Base-by-base conservation (phyloP, 1,140 invertebrate species). In the Drosophila murphyi region DNA sequence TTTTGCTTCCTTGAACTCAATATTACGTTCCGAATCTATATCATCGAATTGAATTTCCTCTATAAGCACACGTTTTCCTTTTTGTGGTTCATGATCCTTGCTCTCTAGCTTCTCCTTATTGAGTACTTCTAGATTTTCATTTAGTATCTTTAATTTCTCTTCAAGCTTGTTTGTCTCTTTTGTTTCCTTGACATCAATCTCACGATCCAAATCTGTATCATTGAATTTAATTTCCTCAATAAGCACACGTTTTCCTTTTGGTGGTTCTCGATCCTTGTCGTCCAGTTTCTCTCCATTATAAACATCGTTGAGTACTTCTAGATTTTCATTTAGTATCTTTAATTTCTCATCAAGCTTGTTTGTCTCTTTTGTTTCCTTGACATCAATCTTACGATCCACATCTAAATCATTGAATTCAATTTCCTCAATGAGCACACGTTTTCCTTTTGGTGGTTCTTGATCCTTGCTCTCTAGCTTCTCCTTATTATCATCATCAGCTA, bases 181-280 rank as follows among this genome's bases (percentile, higher is more conserved):
- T 62, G 12, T 29, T 28, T 10, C 10, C 5, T 35, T 35, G 3
- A 5, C n/a, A 3, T 34, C 31, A 32, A 8, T 52, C 20, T 32
- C 47, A 5, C 8, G 12, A 31, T 43, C 31, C 20, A 32, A 28
- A 54, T 55, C 51, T 0, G 59, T 7, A 10, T 31, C 31, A 2
- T 72, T 62, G 2, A 67, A n/a, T 37, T 55, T 54, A 28, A 52
- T 12, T 45, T 69, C 63, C 20, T 72, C 65, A n/a, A 77, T 63
- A 0, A 41, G 37, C 4, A 76, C 0, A 34, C 57, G 68, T 55
- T 41, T 60, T 6, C 54, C 45, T 51, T 10, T 34, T 10, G 3
- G 34, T 8, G 8, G 20, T 6, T 12, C 28, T 43, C n/a, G 10
- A 6, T 32, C 8, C 29, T 43, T 56, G 43, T 6, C 10, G 2